Conservation (phyloP, 2,888 invertebrate species). For the Xestia rhomboidea region DNA sequence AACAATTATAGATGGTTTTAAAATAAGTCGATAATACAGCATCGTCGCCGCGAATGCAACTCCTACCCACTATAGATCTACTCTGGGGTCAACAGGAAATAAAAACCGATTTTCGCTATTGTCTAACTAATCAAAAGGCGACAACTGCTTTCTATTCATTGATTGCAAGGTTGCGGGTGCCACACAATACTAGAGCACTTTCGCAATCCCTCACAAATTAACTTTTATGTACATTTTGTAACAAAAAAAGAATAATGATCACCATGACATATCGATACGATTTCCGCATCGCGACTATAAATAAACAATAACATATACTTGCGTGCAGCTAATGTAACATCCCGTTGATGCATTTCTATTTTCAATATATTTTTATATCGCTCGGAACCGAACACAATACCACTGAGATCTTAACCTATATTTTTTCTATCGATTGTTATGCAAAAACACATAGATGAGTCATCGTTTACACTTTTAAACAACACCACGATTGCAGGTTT, state of each 20-base stretch:
- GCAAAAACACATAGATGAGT: conserved; percentile 88
- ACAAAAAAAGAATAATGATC: conserved; percentile 83
- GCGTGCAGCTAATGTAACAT: conserved; percentile 78
- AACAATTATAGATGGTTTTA: conserved; percentile 31
- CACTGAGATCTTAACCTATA: conserved; percentile 89
- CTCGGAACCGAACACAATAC: conserved; percentile 84
- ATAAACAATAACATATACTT: conserved; percentile 87
- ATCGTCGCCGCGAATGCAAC: conserved; percentile 41
- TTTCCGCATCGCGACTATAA: conserved; percentile 87
- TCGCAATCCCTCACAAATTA: conserved; percentile 85
- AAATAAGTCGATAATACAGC: conserved; percentile 42
- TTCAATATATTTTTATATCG: conserved; percentile 82
- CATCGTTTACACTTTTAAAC: conserved; percentile 77
- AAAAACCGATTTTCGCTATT: conserved; percentile 80
- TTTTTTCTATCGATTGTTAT: conserved; percentile 90
- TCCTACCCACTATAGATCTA: conserved; percentile 44
- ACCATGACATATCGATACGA: conserved; percentile 87
- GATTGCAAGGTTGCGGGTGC: conserved; percentile 86
- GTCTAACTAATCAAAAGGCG: conserved; percentile 79
- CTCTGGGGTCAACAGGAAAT: conserved; percentile 77
- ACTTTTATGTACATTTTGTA: conserved; percentile 83
- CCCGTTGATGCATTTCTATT: conserved; percentile 79
- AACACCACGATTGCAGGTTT: conserved; percentile 69
- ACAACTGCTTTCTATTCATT: conserved; percentile 87
- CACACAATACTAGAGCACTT: conserved; percentile 85